phyloP scores from a whole-genome alignment of 1,140 invertebrate genomes.

The Leucophenga varia region DNA sequence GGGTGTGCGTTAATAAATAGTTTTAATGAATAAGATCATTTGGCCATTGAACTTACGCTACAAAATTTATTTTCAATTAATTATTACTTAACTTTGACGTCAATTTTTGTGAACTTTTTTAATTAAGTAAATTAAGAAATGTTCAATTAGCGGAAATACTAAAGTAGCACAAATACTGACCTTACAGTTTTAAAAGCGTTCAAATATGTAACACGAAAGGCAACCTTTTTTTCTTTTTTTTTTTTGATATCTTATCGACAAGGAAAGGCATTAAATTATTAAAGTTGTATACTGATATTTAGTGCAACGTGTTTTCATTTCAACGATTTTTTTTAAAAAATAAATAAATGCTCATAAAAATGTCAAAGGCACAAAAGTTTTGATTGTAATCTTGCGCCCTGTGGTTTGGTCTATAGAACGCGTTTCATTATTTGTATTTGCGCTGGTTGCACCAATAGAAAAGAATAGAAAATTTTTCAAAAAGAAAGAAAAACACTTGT shows the following conservation, averaged over 20 bases:
- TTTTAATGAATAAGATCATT: slow-evolving; percentile 19
- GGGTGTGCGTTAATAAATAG: slow-evolving; percentile 28
- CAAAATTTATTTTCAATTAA: slow-evolving; percentile 24
- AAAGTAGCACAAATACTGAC: slow-evolving; percentile 30
- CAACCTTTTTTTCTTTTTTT: no score
- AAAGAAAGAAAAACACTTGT: no score
- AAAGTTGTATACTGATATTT: no score
- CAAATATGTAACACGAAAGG: slow-evolving; percentile 6
- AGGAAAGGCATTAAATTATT: no score
- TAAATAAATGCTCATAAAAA: slow-evolving; percentile 32
- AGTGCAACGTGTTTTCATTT: slow-evolving; percentile 7
- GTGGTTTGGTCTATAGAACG: no score
- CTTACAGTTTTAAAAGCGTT: slow-evolving; percentile 21
- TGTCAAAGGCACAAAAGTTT: slow-evolving; percentile 16
- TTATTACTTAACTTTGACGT: slow-evolving; percentile 22
- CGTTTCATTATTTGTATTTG: no score
- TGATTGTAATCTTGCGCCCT: slow-evolving; percentile 30
- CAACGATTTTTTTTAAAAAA: slow-evolving; percentile 16
- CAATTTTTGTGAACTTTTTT: slow-evolving; percentile 41
- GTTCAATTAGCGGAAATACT: slow-evolving; percentile 39
- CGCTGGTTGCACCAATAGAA: no score
- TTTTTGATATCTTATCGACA: no score
- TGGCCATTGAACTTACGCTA: slow-evolving; percentile 37
- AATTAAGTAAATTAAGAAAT: slow-evolving; percentile 24
- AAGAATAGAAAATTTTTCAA: no score